Percentiles rank a stretch among this genome's conserved stretches.
These are phyloP conservation scores for Phalangium opilio DNA, from an alignment of 2,888 invertebrate species.

Conservation along the genomic window DNA sequence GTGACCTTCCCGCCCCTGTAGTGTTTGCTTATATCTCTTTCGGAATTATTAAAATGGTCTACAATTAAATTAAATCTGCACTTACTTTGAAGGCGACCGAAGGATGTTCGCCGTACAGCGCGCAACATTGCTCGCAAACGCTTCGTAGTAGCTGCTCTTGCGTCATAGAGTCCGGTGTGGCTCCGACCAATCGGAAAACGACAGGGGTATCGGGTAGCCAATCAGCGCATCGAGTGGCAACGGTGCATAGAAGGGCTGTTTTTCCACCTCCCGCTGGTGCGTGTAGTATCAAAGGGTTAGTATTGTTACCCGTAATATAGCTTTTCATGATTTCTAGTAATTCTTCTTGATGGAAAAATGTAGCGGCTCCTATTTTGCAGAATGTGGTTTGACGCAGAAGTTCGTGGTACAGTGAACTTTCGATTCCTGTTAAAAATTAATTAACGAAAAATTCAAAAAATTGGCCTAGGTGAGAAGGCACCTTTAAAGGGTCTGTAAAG, in stretches of 20 bases:
- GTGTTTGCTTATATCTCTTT: no score
- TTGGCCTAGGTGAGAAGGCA: no score
- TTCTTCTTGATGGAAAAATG: conserved; percentile 52
- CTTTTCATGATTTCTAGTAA: conserved; percentile 50
- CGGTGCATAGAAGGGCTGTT: conserved; percentile 58
- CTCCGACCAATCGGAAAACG: conserved; percentile 32
- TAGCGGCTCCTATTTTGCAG: conserved; percentile 51
- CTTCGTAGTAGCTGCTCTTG: conserved; percentile 38
- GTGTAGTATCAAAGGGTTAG: conserved; percentile 50
- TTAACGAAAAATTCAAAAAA: no score
- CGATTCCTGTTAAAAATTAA: conserved; percentile 42
- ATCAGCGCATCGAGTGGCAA: conserved; percentile 51
- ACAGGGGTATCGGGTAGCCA: conserved; percentile 29
- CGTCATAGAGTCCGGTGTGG: conserved; percentile 49
- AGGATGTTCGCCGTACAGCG: conserved; percentile 42
- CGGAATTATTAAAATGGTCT: no score
- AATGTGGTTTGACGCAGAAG: conserved; percentile 53
- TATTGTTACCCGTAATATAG: conserved; percentile 37
- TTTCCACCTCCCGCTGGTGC: conserved; percentile 72
- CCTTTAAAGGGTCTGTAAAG: no score
- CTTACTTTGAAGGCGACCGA: conserved; percentile 34
- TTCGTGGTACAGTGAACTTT: conserved; percentile 44
- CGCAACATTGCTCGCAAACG: conserved; percentile 44
- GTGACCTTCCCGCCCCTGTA: no score
- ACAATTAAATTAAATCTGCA: no score